Base-by-base conservation (phyloP, 2,113 vertebrate species). In the Desmodus rotundus region DNA sequence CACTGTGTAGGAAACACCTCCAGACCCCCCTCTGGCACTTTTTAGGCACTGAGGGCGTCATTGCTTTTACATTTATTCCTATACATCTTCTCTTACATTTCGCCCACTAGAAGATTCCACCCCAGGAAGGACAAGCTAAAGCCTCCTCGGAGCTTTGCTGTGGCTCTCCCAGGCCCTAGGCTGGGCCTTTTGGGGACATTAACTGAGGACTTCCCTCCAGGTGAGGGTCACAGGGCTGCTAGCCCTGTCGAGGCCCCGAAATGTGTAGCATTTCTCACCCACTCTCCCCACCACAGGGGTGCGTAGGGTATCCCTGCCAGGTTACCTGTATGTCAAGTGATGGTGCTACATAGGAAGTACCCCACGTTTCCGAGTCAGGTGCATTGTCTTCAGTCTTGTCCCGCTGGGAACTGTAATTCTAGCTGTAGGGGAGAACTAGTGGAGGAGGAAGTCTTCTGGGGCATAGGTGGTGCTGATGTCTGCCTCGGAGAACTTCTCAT, bases 151-250 rank as follows among this genome's bases (percentile, higher is more conserved):
- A 74, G 15, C 33, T 19, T 31, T 14, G 8, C 74, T 41, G 22
- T 41, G 33, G 33, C 17, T 0, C 33, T 2, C 31, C 0, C 1
- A 19, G 86, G 2, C 50, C 72, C 15, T 5, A 12, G 17, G 33
- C 41, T 47, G n/a, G 10, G 15, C 72, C 67, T 65, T 6, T 52
- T 24, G 9, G 45, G 33, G 61, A 8, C 33, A 65, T 5, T 63
- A 28, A 52, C 38, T 12, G 54, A 58, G 41, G 28, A 3, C 65
- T 22, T 2, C 67, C 58, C 16, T 82, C 16, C 12, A 10, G 1
- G 16, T 52, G 61, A 76, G 28, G n/a, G 9, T n/a, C 67, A 12
- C 16, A 6, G 45, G 50, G 36, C 50, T 33, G 0, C 22, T 36
- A 41, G n/a, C 50, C 17, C 72, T 56, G n/a, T 8, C 28, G 22